Conservation (phyloP, 2,888 invertebrate genomes). For the Gastrophysa polygoni region DNA sequence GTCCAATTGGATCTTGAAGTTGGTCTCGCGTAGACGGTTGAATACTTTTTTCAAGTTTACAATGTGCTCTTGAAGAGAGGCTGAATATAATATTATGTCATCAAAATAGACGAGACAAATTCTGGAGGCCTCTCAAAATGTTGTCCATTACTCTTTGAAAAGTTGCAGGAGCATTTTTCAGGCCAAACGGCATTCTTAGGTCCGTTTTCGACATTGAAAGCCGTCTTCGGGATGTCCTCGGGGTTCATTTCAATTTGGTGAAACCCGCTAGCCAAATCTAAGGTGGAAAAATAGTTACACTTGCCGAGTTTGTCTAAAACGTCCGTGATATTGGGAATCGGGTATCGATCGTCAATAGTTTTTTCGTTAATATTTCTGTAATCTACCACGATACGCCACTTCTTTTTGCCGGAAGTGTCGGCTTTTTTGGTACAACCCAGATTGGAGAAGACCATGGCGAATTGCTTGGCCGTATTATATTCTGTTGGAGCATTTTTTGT, state of each 20-base stretch:
- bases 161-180: constrained; percentile 40
- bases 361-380: constrained; percentile 33
- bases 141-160: constrained; percentile 41
- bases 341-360: constrained; percentile 32
- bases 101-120: constrained; percentile 40
- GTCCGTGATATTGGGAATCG: constrained; percentile 34
- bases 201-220: constrained; percentile 27
- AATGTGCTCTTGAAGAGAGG: constrained; percentile 28
- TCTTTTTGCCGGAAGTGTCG: constrained; percentile 32
- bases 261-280: constrained; percentile 32
- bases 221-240: too few relatives aligned
- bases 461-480: constrained; percentile 28
- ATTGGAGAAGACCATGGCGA: constrained; percentile 39
- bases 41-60: constrained; percentile 24
- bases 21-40: constrained; percentile 14
- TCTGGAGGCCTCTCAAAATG: constrained; percentile 34
- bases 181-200: constrained; percentile 41
- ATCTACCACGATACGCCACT: constrained; percentile 35
- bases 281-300: constrained; percentile 30
- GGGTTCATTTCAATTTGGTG: constrained; percentile 36
- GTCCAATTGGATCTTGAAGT: too few relatives aligned
- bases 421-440: constrained; percentile 43
- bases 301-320: constrained; percentile 28
- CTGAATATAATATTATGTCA: constrained; percentile 34
- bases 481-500: too few relatives aligned